phyloP scores from a whole-genome alignment of 92 coral and sea anemone species.

The Isaurus tuberculatus region DNA sequence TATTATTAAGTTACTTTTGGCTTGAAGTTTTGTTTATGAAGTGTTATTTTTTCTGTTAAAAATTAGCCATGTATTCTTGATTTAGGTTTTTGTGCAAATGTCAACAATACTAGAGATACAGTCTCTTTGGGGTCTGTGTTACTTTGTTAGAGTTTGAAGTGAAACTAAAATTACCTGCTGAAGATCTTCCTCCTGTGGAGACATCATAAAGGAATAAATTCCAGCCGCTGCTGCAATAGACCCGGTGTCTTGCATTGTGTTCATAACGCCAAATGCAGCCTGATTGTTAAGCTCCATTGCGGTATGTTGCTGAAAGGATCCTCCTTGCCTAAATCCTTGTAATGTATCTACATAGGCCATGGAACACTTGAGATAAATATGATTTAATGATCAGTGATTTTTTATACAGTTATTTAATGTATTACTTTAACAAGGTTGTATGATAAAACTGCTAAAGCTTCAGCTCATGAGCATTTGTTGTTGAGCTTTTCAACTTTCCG shows the following conservation, averaged over 20 bases:
- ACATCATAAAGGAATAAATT: slow-evolving; percentile 77
- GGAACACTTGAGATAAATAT: no score
- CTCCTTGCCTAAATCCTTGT: slow-evolving; percentile 27
- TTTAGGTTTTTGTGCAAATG: no score
- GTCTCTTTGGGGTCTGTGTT: neutral
- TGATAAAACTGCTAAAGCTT: neutral
- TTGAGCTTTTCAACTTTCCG: no score
- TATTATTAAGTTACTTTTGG: neutral
- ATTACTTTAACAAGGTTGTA: no score
- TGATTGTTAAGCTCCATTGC: slow-evolving; percentile 18
- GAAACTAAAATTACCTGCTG: slow-evolving; percentile 63
- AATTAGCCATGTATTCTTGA: neutral
- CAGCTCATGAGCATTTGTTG: no score
- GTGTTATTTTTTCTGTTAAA: neutral
- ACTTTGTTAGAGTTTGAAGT: neutral
- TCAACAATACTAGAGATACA: neutral
- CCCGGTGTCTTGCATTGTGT: slow-evolving; percentile 51
- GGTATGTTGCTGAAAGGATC: slow-evolving; percentile 19
- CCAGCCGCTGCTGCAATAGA: slow-evolving; percentile 68
- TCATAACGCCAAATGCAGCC: neutral
- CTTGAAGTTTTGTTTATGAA: neutral
- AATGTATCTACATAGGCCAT: slow-evolving; percentile 39
- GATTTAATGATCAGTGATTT: no score
- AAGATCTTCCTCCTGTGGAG: slow-evolving; percentile 76
- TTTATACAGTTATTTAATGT: no score